Base-by-base conservation (phyloP, 2,797 vertebrate species). In the Xenentodon cancila region DNA sequence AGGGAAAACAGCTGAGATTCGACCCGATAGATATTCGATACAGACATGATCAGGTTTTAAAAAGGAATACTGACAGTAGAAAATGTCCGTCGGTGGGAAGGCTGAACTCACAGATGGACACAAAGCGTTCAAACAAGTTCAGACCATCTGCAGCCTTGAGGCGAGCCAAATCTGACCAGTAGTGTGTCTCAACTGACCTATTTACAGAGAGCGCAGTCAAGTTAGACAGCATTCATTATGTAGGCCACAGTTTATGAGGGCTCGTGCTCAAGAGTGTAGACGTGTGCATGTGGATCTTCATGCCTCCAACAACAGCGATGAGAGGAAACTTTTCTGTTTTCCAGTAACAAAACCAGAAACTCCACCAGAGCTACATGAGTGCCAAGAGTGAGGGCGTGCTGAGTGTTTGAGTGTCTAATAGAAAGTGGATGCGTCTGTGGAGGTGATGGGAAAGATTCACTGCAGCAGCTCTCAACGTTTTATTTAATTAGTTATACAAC, bases 171-270 rank as follows among this genome's bases (percentile, higher is more conserved):
- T 81, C 54, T 53, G 81, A 71, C 74, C 74, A 57, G 34, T 53
- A 8, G 62, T 64, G 42, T 57, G 71, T 60, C 73, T 76, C 71
- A 50, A 25, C 59, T 86, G 85, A 85, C 82, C 75, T 64, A 88
- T 80, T 82, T 84, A 73, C 62, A 58, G n/a, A 59, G 51, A 52
- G 43, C 20, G 52, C 7, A 47, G 51, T 64, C 60, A 65, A 67
- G 56, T 68, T 27, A 53, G 76, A 73, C 73, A 68, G 59, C 43
- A 48, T 73, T 73, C 40, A 54, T 69, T 77, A 81, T 84, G 73
- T 76, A 73, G 82, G 71, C 67, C 71, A 68, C 27, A 17, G 66
- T 78, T 70, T 58, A 54, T 19, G 50, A 65, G 67, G 47, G 20
- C 59, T 46, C 30, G 75, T 75, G 56, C 18, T 55, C 34, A 22